These are phyloP conservation scores for Drosophila obscura DNA, from an alignment of 1,140 invertebrate species.

Conservation along the genomic window DNA sequence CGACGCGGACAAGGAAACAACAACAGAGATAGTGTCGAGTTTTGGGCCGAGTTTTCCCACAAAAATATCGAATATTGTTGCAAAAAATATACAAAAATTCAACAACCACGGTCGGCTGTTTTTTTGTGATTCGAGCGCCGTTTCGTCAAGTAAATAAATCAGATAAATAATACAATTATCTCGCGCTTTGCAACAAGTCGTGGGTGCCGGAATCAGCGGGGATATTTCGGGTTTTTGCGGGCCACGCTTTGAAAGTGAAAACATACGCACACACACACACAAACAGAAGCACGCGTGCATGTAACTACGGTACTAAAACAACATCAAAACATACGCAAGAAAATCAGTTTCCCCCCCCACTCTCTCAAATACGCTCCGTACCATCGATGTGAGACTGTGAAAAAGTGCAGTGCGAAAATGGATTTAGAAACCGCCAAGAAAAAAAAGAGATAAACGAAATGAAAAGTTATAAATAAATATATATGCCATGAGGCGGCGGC, in stretches of 20 bases:
- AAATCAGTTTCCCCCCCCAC: neutral
- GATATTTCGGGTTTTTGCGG: slow-evolving; percentile 25
- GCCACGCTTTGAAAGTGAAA: slow-evolving; percentile 56
- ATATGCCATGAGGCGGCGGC: slow-evolving; percentile 66
- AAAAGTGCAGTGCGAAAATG: slow-evolving; percentile 47
- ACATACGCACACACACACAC: slow-evolving; percentile 22
- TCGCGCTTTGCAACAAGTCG: slow-evolving; percentile 70
- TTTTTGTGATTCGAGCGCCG: slow-evolving; percentile 6
- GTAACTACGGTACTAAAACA: slow-evolving; percentile 40
- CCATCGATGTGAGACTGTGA: neutral
- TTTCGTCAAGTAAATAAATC: too few species aligned
- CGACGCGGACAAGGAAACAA: too few species aligned
- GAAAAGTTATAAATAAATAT: slow-evolving; percentile 82
- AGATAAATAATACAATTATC: neutral
- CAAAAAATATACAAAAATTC: too few species aligned
- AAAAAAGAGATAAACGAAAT: slow-evolving; percentile 73
- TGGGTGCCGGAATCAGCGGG: slow-evolving; percentile 53
- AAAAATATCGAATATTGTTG: too few species aligned
- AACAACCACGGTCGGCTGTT: neutral
- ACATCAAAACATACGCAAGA: slow-evolving; percentile 6
- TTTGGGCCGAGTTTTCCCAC: too few species aligned
- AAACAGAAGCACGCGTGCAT: slow-evolving; percentile 17
- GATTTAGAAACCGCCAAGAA: slow-evolving; percentile 15
- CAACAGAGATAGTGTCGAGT: too few species aligned
- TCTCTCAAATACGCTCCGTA: neutral